phyloP scores from a whole-genome alignment of 2,888 invertebrate genomes.

The Agrochola lota region DNA sequence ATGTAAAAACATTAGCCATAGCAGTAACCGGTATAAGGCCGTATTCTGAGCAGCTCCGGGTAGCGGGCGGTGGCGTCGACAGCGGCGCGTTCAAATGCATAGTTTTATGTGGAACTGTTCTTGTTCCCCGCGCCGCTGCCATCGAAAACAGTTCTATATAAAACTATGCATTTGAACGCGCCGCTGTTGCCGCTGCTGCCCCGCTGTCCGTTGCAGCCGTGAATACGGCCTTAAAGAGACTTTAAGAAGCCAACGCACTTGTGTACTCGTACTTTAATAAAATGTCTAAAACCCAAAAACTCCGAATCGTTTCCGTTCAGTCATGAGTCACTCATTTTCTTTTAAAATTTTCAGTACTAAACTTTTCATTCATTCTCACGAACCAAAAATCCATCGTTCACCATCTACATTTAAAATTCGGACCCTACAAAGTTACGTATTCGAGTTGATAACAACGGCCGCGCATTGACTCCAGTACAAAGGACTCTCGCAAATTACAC shows the following conservation, averaged over 20 bases:
- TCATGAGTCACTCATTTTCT: not conserved
- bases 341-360: not conserved
- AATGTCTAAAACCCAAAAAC: not conserved
- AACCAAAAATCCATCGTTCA: constrained; percentile 43
- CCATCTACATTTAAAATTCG: constrained; percentile 46
- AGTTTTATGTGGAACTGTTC: no score
- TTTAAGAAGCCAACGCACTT: not conserved
- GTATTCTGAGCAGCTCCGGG: no score
- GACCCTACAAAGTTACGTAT: constrained; percentile 69
- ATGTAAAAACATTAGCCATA: not conserved
- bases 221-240: not conserved
- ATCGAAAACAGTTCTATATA: no score
- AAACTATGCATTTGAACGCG: no score
- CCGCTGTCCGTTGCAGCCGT: no score
- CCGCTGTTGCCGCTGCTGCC: no score
- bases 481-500: constrained; percentile 86
- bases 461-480: constrained; percentile 80
- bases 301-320: not conserved
- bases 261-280: not conserved
- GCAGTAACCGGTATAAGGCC: not conserved
- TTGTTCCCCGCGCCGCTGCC: no score
- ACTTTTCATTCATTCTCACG: constrained; percentile 45
- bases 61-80: no score
- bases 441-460: constrained; percentile 76
- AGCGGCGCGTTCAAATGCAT: no score